These are phyloP conservation scores for Martes martes DNA, from an alignment of 2,113 vertebrate genomes.

Conservation along the genomic window DNA sequence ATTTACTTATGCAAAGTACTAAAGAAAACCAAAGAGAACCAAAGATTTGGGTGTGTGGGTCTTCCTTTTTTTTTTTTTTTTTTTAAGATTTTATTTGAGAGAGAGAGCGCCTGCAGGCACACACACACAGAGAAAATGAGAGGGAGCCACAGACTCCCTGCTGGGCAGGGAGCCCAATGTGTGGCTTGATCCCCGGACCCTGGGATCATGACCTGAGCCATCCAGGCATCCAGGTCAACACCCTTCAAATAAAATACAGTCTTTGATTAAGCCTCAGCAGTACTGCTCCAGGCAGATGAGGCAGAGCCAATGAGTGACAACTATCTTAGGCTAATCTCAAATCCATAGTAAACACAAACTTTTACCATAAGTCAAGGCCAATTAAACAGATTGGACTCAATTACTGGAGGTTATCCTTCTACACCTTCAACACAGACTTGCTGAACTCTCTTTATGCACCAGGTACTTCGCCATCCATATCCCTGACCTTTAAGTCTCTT, in stretches of 20 bases:
- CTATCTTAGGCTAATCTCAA: neutral
- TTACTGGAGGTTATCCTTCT: neutral
- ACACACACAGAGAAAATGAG: neutral
- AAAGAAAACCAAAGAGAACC: slow-evolving; percentile 1
- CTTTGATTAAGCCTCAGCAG: slow-evolving; percentile 42
- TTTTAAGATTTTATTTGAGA: too few relatives aligned
- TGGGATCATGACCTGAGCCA: neutral
- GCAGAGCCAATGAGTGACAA: neutral
- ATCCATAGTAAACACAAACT: neutral
- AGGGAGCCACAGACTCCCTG: neutral
- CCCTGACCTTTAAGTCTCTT: neutral
- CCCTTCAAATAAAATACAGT: neutral
- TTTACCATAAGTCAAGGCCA: neutral
- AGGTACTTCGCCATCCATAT: neutral
- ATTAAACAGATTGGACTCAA: neutral
- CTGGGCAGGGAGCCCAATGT: neutral
- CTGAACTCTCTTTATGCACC: neutral
- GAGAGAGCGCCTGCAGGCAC: too few relatives aligned
- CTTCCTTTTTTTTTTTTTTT: neutral
- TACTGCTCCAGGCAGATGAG: neutral
- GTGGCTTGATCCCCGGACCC: too few relatives aligned
- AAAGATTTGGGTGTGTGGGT: neutral
- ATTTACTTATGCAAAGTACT: neutral
- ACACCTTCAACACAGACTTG: neutral
- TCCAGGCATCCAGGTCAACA: too few relatives aligned